Evolutionary conservation across 2,113 vertebrate genomes (phyloP).

Genomic region (Otocyon megalotis): DNA sequence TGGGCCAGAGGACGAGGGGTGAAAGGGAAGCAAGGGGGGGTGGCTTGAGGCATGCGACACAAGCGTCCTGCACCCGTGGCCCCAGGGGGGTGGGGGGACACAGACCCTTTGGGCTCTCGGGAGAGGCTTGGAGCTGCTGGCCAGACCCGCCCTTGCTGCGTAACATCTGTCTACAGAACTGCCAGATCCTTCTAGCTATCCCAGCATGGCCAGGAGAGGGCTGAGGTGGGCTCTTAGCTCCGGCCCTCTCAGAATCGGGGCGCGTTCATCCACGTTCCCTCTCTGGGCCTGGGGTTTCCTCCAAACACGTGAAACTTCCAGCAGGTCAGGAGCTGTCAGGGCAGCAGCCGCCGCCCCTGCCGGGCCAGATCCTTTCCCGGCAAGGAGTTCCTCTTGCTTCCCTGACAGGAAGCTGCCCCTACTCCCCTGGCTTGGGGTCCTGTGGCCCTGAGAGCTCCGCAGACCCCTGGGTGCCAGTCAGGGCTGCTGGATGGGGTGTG

Average conservation of each 20-base stretch:
- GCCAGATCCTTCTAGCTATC: not conserved
- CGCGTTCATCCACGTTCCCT: accelerated
- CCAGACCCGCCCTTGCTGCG: not conserved
- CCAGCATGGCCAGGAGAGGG: not conserved
- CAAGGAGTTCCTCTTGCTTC: not conserved
- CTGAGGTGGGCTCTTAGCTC: not conserved
- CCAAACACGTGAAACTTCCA: not conserved
- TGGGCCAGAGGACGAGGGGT: slow-evolving; percentile 84
- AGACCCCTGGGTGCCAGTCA: too few relatives aligned
- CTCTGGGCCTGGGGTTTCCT: accelerated
- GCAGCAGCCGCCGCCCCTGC: too few relatives aligned
- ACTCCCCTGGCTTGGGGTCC: not conserved
- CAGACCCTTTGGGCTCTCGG: not conserved
- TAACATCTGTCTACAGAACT: too few relatives aligned
- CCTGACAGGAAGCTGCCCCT: not conserved
- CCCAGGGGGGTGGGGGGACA: not conserved
- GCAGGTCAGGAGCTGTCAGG: not conserved
- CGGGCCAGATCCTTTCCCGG: not conserved
- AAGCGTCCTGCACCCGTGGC: accelerated
- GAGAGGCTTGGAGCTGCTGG: too few relatives aligned
- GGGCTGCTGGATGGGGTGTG: accelerated
- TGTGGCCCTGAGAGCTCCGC: not conserved
- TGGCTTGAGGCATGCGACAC: accelerated
- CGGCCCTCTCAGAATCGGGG: not conserved
- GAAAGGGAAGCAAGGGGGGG: not conserved